These are phyloP conservation scores for Hydrozoanthus gracilis DNA, from an alignment of 92 coral and sea anemone genomes.

Conservation along the genomic window DNA sequence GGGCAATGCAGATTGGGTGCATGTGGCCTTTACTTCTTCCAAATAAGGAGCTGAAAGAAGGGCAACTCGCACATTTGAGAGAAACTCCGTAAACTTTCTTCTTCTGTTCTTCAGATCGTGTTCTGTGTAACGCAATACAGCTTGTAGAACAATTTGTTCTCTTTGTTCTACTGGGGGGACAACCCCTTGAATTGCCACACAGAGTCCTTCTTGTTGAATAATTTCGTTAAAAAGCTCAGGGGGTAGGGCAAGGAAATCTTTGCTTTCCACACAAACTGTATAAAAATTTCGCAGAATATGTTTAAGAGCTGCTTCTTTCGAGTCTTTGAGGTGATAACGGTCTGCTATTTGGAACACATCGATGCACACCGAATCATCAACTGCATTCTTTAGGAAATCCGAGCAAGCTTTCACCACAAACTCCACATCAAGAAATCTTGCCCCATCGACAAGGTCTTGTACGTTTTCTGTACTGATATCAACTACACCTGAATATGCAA, in stretches of 20 bases:
- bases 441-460: slow-evolving; percentile 75
- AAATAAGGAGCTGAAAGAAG: slow-evolving; percentile 63
- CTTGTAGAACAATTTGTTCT: slow-evolving; percentile 75
- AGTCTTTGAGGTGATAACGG: slow-evolving; percentile 52
- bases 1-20: slow-evolving; percentile 21
- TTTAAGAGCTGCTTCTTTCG: slow-evolving; percentile 53
- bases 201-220: slow-evolving; percentile 62
- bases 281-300: slow-evolving; percentile 63
- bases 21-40: slow-evolving; percentile 41
- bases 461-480: slow-evolving; percentile 72
- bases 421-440: slow-evolving; percentile 77
- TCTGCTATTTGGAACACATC: slow-evolving; percentile 77
- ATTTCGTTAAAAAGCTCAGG: slow-evolving; percentile 56
- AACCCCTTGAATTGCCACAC: slow-evolving; percentile 65
- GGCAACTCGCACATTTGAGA: slow-evolving; percentile 65
- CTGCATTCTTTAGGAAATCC: slow-evolving; percentile 58
- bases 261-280: slow-evolving; percentile 55
- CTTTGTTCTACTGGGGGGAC: slow-evolving; percentile 68
- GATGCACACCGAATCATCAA: slow-evolving; percentile 58
- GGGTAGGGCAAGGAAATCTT: slow-evolving; percentile 68
- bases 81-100: slow-evolving; percentile 59
- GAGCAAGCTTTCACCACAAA: slow-evolving; percentile 75
- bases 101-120: slow-evolving; percentile 60
- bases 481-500: slow-evolving; percentile 84
- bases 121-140: slow-evolving; percentile 64